A percentile compares a stretch with the other conserved stretches of the same genome.
Evolutionary conservation across 2,888 invertebrate genomes (phyloP).

Genomic region (Apotomis betuletana): DNA sequence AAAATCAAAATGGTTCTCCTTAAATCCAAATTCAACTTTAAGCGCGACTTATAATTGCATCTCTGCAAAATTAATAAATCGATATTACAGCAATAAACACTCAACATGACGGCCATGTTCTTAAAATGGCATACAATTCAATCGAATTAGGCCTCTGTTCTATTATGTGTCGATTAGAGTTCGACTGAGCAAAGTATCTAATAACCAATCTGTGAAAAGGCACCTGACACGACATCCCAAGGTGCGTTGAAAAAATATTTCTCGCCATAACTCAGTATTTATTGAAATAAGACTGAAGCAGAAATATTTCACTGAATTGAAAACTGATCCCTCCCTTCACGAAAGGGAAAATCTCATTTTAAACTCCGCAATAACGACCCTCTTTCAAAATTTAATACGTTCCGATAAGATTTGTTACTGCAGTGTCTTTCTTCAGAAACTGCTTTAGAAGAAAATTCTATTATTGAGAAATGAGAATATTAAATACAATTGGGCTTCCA

Average conservation of each 20-base stretch:
- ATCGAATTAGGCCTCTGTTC: too few species aligned
- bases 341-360: slow-evolving; percentile 52
- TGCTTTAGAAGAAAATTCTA: slow-evolving; percentile 34
- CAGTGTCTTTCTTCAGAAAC: slow-evolving; percentile 27
- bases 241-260: background rate
- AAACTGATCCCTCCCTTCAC: slow-evolving; percentile 47
- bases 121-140: too few species aligned
- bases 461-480: slow-evolving; percentile 35
- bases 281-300: slow-evolving; percentile 25
- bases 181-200: too few species aligned
- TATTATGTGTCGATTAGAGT: too few species aligned
- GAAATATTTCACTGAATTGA: slow-evolving; percentile 49
- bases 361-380: slow-evolving; percentile 42
- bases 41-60: too few species aligned
- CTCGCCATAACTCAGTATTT: slow-evolving; percentile 19
- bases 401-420: slow-evolving; percentile 40
- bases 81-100: too few species aligned
- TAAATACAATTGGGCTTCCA: slow-evolving; percentile 9
- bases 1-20: too few species aligned
- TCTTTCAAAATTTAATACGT: slow-evolving; percentile 51
- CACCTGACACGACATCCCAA: too few species aligned
- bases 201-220: too few species aligned
- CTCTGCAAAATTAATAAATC: too few species aligned
- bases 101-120: too few species aligned
- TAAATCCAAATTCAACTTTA: too few species aligned